phyloP scores from a whole-genome alignment of 2,797 vertebrate species.

The Urocyon cinereoargenteus region DNA sequence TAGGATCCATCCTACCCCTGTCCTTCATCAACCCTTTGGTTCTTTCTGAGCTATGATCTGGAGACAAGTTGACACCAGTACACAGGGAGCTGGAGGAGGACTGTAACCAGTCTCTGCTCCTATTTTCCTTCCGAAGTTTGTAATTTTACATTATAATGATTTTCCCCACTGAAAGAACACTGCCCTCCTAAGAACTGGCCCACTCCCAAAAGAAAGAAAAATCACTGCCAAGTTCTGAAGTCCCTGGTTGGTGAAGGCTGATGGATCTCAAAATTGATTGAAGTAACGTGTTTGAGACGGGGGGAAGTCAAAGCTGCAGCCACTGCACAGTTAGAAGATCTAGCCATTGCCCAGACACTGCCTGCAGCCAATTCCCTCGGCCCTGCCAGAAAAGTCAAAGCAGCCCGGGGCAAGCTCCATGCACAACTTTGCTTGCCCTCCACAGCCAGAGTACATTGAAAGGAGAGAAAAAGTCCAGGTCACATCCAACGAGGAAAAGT shows the following conservation, averaged over 20 bases:
- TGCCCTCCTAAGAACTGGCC: neutral
- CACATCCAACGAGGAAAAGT: conserved; percentile 60
- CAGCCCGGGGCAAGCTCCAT: conserved; percentile 13
- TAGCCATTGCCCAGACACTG: neutral
- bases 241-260: conserved; percentile 62
- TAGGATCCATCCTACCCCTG: conserved; percentile 40
- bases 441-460: conserved; percentile 26
- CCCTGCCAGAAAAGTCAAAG: neutral
- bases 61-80: conserved; percentile 15
- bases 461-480: conserved; percentile 46
- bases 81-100: conserved; percentile 6
- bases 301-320: conserved; percentile 60
- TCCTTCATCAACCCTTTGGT: conserved; percentile 65
- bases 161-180: conserved; percentile 42
- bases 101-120: neutral
- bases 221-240: conserved; percentile 56
- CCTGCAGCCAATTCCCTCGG: neutral
- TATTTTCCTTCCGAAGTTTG: conserved; percentile 28
- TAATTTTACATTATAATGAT: neutral
- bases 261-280: conserved; percentile 40
- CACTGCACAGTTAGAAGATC: neutral
- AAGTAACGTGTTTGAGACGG: conserved; percentile 35
- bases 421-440: conserved; percentile 10
- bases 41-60: conserved; percentile 63
- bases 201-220: neutral